Evolutionary conservation across 2,888 invertebrate genomes (phyloP), one percentile per base, ranked within the genome.

Genomic region (Nemotelus pantherinus): DNA sequence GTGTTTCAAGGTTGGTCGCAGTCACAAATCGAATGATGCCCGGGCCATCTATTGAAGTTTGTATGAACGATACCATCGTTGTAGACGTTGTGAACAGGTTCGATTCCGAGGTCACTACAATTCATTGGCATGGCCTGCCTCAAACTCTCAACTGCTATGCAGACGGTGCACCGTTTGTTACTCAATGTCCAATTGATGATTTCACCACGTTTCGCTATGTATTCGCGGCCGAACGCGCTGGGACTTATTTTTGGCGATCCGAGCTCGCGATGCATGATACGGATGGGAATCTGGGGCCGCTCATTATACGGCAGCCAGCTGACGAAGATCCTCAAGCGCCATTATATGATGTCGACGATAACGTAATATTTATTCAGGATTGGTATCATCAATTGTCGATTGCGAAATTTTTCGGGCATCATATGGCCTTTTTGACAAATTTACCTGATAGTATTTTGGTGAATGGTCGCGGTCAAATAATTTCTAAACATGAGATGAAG

Each of bases 121-220:
- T 96, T 48, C 96, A 96, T 83, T 96, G 95, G 95, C 95, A 95
- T 83, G 95, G 96, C 0, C 92, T 93, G 82, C 94, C 93, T 83
- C 93, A 94, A 85, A 86, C 87, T 65, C 89, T 89, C 1, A 91
- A 91, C 0, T 94, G 93, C 0, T 94, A 92, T 84, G 94, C 94
- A 94, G 94, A 95, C 80, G 94, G 94, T 0, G 94, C 94, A 0
- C 94, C 94, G 0, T 91, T 90, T 80, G 90, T 95, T 39, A 93
- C 94, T 0, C 94, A 95, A 86, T 94, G 94, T 81, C 93, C 94
- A 0, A 93, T 94, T 78, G 86, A 87, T 9, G 92, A 94, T 0
- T 91, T 91, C 74, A 89, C 90, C 1, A 91, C 90, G 0, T 93
- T 93, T 84, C 90, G 91, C 80, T 94, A 94, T 82, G 89, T 90